Evolutionary conservation across 2,888 invertebrate species (phyloP).

Genomic region (Noctua comes): DNA sequence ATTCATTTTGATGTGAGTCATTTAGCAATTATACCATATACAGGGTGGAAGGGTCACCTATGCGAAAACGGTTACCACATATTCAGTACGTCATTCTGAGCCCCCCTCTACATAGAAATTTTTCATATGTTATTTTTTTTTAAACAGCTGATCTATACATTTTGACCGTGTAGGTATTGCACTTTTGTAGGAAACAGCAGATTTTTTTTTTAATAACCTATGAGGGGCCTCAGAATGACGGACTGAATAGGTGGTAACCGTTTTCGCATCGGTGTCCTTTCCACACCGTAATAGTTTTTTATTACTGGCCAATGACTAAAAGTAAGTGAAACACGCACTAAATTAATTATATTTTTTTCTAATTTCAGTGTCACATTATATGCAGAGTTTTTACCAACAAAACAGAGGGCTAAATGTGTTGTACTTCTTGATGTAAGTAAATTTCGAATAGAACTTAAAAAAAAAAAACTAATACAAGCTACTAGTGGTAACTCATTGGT

Average conservation of each 20-base stretch:
- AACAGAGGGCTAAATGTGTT: slow-evolving; percentile 98
- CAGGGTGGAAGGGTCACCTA: too few species aligned
- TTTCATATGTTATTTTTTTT: too few species aligned
- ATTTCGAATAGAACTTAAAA: not conserved
- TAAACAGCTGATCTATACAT: too few species aligned
- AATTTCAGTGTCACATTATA: slow-evolving; percentile 96
- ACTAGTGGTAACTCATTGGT: not conserved
- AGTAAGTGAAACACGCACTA: not conserved
- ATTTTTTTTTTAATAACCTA: too few species aligned
- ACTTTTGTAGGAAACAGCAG: too few species aligned
- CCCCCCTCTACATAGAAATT: too few species aligned
- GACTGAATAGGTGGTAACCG: too few species aligned
- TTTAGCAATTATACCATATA: not conserved
- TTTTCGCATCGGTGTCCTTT: too few species aligned
- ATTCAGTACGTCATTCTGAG: too few species aligned
- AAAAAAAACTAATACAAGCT: not conserved
- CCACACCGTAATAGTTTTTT: not conserved
- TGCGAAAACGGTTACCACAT: too few species aligned
- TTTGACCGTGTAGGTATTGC: too few species aligned
- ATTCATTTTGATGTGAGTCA: not conserved
- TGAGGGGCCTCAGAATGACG: too few species aligned
- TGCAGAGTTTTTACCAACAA: slow-evolving; percentile 98
- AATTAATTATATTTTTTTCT: not conserved
- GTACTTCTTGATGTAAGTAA: slow-evolving; percentile 97
- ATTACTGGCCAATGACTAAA: not conserved